These are phyloP conservation scores for Dicycla oo DNA, from an alignment of 2,888 invertebrate genomes.

Conservation along the genomic window DNA sequence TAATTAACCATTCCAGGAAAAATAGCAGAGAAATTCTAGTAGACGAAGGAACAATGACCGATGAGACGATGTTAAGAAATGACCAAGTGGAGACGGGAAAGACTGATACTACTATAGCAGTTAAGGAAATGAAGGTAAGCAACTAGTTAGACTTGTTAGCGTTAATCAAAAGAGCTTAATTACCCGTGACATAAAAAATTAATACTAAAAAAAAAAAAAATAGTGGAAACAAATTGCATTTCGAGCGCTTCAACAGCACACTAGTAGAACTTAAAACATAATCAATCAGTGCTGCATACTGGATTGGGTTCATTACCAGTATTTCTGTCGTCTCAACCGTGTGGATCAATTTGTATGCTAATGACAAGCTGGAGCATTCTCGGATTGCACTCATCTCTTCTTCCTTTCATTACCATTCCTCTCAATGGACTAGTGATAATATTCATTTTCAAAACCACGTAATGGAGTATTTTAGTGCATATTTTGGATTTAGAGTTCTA, in stretches of 20 bases:
- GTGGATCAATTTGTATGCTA: constrained; percentile 86
- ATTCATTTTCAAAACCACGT: constrained; percentile 23
- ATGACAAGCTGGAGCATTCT: constrained; percentile 74
- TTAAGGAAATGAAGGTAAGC: constrained; percentile 81
- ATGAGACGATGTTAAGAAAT: constrained; percentile 73
- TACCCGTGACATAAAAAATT: not conserved
- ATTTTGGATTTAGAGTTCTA: constrained; percentile 4
- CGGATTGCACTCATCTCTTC: constrained; percentile 68
- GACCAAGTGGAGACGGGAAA: constrained; percentile 80
- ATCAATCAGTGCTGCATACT: constrained; percentile 64
- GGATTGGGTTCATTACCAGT: constrained; percentile 77
- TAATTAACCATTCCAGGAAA: constrained; percentile 84
- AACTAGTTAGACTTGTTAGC: constrained; percentile 23
- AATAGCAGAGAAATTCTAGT: constrained; percentile 80
- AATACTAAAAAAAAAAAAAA: not conserved
- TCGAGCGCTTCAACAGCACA: constrained; percentile 29
- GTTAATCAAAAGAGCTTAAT: not conserved
- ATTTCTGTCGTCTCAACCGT: constrained; percentile 73
- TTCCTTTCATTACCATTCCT: constrained; percentile 67
- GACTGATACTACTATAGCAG: constrained; percentile 82
- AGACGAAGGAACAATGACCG: constrained; percentile 82
- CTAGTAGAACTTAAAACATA: constrained; percentile 56
- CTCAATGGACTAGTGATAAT: constrained; percentile 64
- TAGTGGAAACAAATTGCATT: constrained; percentile 34
- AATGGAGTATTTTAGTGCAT: not conserved